Base-by-base conservation (phyloP, 1,140 invertebrate genomes). In the Zelostemma sp. region DNA sequence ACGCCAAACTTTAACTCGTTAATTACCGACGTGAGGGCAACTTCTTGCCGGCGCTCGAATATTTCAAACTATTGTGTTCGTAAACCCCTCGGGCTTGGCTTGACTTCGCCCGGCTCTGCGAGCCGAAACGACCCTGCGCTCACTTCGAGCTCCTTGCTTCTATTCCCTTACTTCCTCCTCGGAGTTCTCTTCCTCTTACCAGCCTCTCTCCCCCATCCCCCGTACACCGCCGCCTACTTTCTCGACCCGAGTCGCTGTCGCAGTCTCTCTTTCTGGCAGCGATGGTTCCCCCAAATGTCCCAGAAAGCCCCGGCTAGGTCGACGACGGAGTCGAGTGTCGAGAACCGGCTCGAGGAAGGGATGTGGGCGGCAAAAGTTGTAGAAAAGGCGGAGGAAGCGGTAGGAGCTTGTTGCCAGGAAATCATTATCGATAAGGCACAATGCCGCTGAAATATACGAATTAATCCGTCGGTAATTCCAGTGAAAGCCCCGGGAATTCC, bases 1-100 rank as follows among this genome's bases (percentile, higher is more conserved):
- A 81, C 84, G 82, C 83, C 82, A 84, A 86, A 86, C 84, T n/a
- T 86, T 86, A 85, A 86, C 83, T 85, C 84, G 83, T 85, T 86
- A 86, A 86, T 86, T 86, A 86, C 84, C 81, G 77, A 77, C 79
- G 80, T 78, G 82, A 82, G 81, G 78, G 82, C 80, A 85, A 86
- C 82, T 85, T 86, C 82, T 85, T 85, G 79, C 80, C 79, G 74
- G 75, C 78, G 80, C 83, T 82, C 82, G 82, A 85, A 86, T 86
- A 86, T 86, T 85, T 86, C 84, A 85, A 86, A 85, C 84, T 85
- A 85, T 86, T 85, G 84, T 85, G 79, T 77, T 80, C 80, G 80
- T 9, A 35, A 35, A 85, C 76, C 81, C 81, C 81, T 80, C 72
- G 75, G 79, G 77, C 71, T 78, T 75, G 73, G 63, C 57, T 67